phyloP scores from a whole-genome alignment of 2,888 invertebrate species.

The Caenorhabditis angaria region DNA sequence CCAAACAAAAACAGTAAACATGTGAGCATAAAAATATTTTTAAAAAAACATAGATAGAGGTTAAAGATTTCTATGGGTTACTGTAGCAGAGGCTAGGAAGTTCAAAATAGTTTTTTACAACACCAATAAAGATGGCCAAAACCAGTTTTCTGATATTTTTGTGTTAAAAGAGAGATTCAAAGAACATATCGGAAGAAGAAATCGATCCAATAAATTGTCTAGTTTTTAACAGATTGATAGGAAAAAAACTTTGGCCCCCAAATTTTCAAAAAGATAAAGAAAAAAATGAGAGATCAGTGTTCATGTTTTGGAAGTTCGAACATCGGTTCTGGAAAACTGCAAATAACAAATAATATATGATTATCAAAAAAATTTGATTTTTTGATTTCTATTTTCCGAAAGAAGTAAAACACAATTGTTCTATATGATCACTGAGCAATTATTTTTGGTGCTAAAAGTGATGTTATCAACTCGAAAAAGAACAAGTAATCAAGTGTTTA shows the following conservation, averaged over 20 bases:
- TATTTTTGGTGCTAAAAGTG: neutral
- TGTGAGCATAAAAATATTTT: neutral
- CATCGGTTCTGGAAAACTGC: neutral
- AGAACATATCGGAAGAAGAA: neutral
- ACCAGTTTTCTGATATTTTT: neutral
- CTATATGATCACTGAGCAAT: neutral
- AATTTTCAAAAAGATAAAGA: neutral
- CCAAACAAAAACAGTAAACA: neutral
- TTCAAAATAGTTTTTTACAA: no score
- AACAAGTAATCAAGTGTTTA: constrained; percentile 2
- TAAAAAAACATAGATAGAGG: neutral
- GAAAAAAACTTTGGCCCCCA: neutral
- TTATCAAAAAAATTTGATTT: no score
- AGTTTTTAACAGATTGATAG: neutral
- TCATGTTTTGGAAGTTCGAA: no score
- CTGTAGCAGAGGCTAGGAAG: neutral
- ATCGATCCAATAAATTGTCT: neutral
- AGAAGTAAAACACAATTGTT: no score
- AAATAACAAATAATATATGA: no score
- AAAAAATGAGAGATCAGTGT: neutral
- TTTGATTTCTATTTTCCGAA: no score
- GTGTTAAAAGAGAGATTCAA: neutral
- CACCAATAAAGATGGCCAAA: neutral
- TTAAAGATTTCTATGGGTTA: neutral
- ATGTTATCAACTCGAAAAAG: constrained; percentile 1